Percentiles rank a stretch among this genome's conserved stretches.
These are phyloP conservation scores for Sphyrna mokarran DNA, from an alignment of 2,113 vertebrate genomes.

Conservation along the genomic window DNA sequence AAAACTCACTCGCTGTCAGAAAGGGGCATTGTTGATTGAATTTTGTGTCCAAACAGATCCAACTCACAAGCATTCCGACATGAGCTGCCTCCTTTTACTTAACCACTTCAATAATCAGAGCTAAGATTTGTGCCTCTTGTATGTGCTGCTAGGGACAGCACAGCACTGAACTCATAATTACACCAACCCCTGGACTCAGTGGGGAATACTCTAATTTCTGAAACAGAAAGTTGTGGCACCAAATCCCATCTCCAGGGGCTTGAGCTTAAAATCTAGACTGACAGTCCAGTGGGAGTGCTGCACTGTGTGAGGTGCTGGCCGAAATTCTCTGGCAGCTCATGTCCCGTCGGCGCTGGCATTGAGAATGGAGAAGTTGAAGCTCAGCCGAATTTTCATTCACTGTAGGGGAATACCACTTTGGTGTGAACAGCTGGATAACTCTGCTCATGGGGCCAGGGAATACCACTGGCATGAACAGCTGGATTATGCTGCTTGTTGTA, in stretches of 20 bases:
- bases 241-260: neutral
- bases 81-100: neutral
- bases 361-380: no score
- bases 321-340: no score
- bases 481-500: no score
- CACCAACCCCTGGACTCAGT: neutral
- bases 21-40: neutral
- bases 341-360: no score
- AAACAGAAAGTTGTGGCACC: neutral
- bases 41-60: neutral
- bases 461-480: no score
- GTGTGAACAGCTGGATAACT: no score
- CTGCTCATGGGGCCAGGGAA: no score
- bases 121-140: neutral
- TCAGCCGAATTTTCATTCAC: no score
- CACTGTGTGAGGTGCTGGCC: neutral
- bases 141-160: neutral
- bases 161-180: no score
- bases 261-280: neutral
- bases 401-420: no score
- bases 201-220: neutral
- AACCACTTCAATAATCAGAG: neutral
- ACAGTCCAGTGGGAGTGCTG: neutral
- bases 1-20: neutral
- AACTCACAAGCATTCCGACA: neutral